phyloP scores from a whole-genome alignment of 2,888 invertebrate species.

The Ptilodon capucinus region DNA sequence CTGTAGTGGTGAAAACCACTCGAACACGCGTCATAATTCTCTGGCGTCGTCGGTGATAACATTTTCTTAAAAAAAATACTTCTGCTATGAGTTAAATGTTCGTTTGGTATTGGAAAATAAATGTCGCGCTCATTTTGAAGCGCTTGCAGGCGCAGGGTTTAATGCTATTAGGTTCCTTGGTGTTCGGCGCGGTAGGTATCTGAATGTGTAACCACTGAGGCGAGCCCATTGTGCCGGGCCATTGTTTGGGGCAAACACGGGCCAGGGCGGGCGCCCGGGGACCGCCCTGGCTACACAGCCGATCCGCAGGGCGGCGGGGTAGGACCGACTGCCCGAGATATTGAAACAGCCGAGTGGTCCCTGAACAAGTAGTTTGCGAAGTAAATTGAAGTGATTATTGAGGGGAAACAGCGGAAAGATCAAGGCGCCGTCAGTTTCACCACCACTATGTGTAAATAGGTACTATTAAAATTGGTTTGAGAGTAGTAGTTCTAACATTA shows the following conservation, averaged over 20 bases:
- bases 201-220: neutral
- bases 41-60: too few species aligned
- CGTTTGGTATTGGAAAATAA: too few species aligned
- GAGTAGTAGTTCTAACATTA: too few species aligned
- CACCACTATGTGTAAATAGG: too few species aligned
- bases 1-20: too few species aligned
- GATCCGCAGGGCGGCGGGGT: neutral
- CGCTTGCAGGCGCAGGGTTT: too few species aligned
- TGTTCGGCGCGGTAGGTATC: neutral
- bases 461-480: too few species aligned
- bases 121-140: too few species aligned
- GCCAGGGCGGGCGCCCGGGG: neutral
- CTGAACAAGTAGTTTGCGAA: neutral
- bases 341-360: neutral
- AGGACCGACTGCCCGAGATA: neutral
- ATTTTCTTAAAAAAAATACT: too few species aligned
- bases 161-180: slow-evolving; percentile 2
- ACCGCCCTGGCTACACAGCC: neutral
- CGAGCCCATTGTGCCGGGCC: neutral
- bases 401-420: neutral
- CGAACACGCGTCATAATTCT: too few species aligned
- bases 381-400: neutral
- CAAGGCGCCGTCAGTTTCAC: too few species aligned
- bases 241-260: slow-evolving; percentile 1
- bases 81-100: too few species aligned